Evolutionary conservation across 1,140 invertebrate genomes (phyloP).

Genomic region (Araneus ventricosus): DNA sequence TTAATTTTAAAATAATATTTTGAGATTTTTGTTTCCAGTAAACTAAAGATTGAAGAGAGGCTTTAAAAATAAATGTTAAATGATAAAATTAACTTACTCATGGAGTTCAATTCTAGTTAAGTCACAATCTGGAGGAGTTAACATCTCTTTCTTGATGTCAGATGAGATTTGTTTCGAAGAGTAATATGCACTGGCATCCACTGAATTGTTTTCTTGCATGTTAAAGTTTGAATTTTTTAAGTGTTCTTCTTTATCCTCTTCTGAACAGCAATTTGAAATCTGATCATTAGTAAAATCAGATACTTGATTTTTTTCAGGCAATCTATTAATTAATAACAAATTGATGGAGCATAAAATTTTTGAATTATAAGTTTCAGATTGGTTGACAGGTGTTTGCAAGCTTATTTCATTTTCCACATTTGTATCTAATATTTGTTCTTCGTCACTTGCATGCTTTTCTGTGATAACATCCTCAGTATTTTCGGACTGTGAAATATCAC

Average conservation of each 20-base stretch:
- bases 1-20: too few relatives aligned
- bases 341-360: conserved; percentile 68
- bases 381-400: background rate
- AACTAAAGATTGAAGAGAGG: background rate
- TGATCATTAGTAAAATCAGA: conserved; percentile 25
- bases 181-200: background rate
- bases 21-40: background rate
- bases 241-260: background rate
- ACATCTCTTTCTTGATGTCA: conserved; percentile 47
- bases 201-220: background rate
- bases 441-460: background rate
- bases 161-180: background rate
- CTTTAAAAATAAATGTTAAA: background rate
- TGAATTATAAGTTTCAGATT: conserved; percentile 16
- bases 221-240: background rate
- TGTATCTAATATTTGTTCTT: background rate
- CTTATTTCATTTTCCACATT: background rate
- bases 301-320: conserved; percentile 4
- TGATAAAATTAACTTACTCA: background rate
- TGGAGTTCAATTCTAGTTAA: background rate
- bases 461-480: background rate
- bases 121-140: conserved; percentile 12
- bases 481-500: background rate
- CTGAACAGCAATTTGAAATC: background rate
- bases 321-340: conserved; percentile 52